Evolutionary conservation across 2,113 vertebrate species (phyloP).

Genomic region (Empidonax traillii): DNA sequence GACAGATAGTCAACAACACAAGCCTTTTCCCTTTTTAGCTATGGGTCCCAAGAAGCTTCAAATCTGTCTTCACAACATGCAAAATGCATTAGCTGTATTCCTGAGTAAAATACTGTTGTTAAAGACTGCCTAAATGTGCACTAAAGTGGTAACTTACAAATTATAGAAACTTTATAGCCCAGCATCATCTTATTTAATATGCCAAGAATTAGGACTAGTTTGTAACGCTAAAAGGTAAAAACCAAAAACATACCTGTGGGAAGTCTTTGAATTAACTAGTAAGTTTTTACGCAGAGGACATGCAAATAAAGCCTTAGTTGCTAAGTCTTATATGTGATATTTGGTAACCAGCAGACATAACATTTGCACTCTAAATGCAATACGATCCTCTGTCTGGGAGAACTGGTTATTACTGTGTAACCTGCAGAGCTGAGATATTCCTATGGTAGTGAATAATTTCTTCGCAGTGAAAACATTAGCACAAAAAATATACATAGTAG

Average conservation of each 20-base stretch:
- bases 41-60: neutral
- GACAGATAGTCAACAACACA: neutral
- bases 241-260: neutral
- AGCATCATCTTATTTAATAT: neutral
- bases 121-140: neutral
- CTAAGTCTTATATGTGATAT: neutral
- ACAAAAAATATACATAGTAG: neutral
- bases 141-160: neutral
- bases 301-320: neutral
- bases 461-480: neutral
- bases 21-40: neutral
- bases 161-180: neutral
- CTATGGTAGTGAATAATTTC: neutral
- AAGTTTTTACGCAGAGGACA: neutral
- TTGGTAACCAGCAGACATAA: neutral
- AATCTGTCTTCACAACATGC: neutral
- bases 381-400: neutral
- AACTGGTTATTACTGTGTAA: neutral
- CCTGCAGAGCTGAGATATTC: constrained; percentile 4
- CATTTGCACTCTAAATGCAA: constrained; percentile 12
- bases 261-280: neutral
- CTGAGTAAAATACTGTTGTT: neutral
- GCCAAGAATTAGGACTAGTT: neutral
- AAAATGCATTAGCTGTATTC: neutral
- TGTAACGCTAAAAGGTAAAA: neutral